Base-by-base conservation (phyloP, 2,888 invertebrate species). In the Aspidiotus destructor region DNA sequence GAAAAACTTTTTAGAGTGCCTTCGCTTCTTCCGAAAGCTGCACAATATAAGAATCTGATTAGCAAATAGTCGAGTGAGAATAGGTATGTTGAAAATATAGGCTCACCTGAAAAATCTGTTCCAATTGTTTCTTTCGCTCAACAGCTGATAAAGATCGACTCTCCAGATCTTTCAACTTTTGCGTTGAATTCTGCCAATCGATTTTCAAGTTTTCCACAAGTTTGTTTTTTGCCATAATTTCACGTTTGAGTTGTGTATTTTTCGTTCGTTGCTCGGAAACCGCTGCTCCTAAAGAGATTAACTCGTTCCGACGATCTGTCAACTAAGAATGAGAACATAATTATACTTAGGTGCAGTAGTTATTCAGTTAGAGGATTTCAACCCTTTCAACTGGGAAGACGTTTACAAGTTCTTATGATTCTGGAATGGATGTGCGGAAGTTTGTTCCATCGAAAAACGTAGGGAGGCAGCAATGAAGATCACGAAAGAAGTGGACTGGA, bases 81-180 rank as follows among this genome's bases (percentile, higher is more conserved):
- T 28, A 28, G 28, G 28, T 28, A 28, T 28, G 28, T 5, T 28
- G 5, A 1, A 28, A 5, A 28, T 28, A 28, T 28, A 28, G 28
- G 28, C 28, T 28, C 16, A 55, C 55, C 55, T n/a, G n/a, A 9
- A 55, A 55, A 55, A 55, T 55, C n/a, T 55, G n/a, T 55, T 55
- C 55, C 55, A 55, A 17, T 15, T 55, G 55, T 17, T 55, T 11
- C 17, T 15, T 55, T 15, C 55, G 55, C 13, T 55, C 55, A 55
- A 10, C 10, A n/a, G 16, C 10, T 15, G 55, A 55, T 55, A 55
- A 15, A 1, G 55, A 55, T 10, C 55, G 55, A 11, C 10, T 17
- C 16, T 55, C 16, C 16, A 55, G 3, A 7, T 17, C 16, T n/a
- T 55, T 11, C 10, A 55, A 55, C 17, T 55, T 55, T 3, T 55